A percentile compares a stretch with the other conserved stretches of the same genome.
Conservation (phyloP, 2,888 invertebrate genomes). For the Protodeltote pygarga region DNA sequence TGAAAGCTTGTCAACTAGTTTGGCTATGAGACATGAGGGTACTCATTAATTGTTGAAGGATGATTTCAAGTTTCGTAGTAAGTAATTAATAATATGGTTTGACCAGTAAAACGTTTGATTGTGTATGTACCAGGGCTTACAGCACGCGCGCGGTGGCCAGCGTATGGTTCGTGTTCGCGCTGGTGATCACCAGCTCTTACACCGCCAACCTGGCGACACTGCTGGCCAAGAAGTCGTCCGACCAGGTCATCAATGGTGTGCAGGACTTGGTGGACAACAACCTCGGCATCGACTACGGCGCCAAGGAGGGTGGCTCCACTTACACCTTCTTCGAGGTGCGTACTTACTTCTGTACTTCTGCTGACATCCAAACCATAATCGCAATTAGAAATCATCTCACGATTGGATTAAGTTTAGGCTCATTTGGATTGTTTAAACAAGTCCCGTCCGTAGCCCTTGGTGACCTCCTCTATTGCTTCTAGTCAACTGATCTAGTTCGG, state of each 20-base stretch:
- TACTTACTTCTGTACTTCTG: background rate
- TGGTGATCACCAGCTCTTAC: slow-evolving; percentile 95
- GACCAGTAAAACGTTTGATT: background rate
- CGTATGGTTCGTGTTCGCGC: slow-evolving; percentile 95
- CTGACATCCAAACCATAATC: too few species aligned
- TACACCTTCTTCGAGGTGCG: slow-evolving; percentile 94
- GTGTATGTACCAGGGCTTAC: slow-evolving; percentile 88
- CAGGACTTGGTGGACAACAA: slow-evolving; percentile 93
- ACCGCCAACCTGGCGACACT: slow-evolving; percentile 97
- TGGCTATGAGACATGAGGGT: too few species aligned
- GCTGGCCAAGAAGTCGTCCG: slow-evolving; percentile 91
- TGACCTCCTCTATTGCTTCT: too few species aligned
- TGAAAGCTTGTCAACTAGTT: too few species aligned
- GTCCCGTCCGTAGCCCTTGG: too few species aligned
- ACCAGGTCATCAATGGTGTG: slow-evolving; percentile 90
- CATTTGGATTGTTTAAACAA: too few species aligned
- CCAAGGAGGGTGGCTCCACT: slow-evolving; percentile 94
- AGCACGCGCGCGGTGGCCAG: slow-evolving; percentile 95
- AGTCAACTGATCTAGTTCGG: too few species aligned
- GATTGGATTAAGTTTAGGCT: too few species aligned
- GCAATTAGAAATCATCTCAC: too few species aligned
- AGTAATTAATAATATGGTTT: too few species aligned
- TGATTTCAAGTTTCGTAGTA: too few species aligned
- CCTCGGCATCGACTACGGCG: slow-evolving; percentile 94
- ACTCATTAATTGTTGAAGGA: too few species aligned